These are phyloP conservation scores for Drosophila yakuba DNA, from an alignment of 1,140 invertebrate genomes.

Conservation along the genomic window DNA sequence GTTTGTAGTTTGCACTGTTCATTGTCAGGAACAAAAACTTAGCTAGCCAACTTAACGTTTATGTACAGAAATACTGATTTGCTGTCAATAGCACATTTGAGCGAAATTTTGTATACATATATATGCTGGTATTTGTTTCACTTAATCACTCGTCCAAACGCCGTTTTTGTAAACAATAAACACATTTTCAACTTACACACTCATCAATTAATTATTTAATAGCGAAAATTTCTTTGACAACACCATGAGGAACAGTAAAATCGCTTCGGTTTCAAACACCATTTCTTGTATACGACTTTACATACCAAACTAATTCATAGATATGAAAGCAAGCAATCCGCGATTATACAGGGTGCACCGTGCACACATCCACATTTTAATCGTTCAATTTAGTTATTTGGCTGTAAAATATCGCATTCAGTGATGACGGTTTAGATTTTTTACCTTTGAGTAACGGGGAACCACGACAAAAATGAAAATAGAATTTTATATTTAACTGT, in stretches of 20 bases:
- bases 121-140: conserved; percentile 26
- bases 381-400: conserved; percentile 19
- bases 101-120: conserved; percentile 29
- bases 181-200: conserved; percentile 26
- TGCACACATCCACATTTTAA: conserved; percentile 10
- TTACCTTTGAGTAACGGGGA: not conserved
- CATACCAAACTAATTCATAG: conserved; percentile 45
- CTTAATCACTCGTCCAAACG: not conserved
- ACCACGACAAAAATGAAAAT: too few species aligned
- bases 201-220: conserved; percentile 34
- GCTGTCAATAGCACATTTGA: conserved; percentile 15
- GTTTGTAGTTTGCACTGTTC: conserved; percentile 8
- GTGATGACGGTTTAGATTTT: conserved; percentile 1
- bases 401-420: conserved; percentile 18
- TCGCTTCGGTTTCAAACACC: conserved; percentile 40
- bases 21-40: not conserved
- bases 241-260: conserved; percentile 46
- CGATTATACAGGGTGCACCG: conserved; percentile 29
- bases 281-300: conserved; percentile 51
- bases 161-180: not conserved
- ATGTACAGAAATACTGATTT: conserved; percentile 10
- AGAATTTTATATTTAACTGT: too few species aligned
- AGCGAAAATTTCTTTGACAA: conserved; percentile 38
- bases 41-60: not conserved
- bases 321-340: conserved; percentile 45